Percentiles rank a stretch among this genome's conserved stretches.
Evolutionary conservation across 2,888 invertebrate species (phyloP).

Genomic region (Cartodere bifasciata): DNA sequence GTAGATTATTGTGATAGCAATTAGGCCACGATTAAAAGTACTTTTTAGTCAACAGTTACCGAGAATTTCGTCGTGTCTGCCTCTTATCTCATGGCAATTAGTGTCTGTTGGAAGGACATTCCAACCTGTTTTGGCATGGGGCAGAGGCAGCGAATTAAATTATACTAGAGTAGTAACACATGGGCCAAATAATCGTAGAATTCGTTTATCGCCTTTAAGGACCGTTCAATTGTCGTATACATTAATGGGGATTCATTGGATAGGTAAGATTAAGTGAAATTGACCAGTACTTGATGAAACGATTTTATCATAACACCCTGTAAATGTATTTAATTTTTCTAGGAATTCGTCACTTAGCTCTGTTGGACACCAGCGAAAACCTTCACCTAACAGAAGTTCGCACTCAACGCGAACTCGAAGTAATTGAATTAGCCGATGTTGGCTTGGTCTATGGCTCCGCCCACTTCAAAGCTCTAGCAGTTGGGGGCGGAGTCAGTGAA

Average conservation of each 20-base stretch:
- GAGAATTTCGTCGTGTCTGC: slow-evolving; percentile 61
- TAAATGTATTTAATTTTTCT: too few species aligned
- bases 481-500: slow-evolving; percentile 84
- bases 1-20: slow-evolving; percentile 63
- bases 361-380: slow-evolving; percentile 76
- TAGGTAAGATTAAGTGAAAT: too few species aligned
- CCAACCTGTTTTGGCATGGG: slow-evolving; percentile 79
- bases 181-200: slow-evolving; percentile 40
- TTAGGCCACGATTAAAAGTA: slow-evolving; percentile 64
- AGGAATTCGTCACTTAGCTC: slow-evolving; percentile 71
- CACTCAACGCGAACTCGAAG: slow-evolving; percentile 73
- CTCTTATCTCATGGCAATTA: slow-evolving; percentile 87
- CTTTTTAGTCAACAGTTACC: slow-evolving; percentile 65
- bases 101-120: slow-evolving; percentile 66
- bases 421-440: slow-evolving; percentile 66
- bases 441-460: slow-evolving; percentile 78
- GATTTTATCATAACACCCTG: too few species aligned
- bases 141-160: slow-evolving; percentile 68
- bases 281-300: too few species aligned
- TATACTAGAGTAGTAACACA: slow-evolving; percentile 62
- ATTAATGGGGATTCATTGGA: slow-evolving; percentile 65
- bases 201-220: slow-evolving; percentile 49
- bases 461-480: slow-evolving; percentile 82
- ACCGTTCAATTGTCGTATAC: slow-evolving; percentile 60
- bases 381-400: slow-evolving; percentile 82